Conservation (phyloP, 2,113 vertebrate genomes). For the Gymnobelideus leadbeateri region DNA sequence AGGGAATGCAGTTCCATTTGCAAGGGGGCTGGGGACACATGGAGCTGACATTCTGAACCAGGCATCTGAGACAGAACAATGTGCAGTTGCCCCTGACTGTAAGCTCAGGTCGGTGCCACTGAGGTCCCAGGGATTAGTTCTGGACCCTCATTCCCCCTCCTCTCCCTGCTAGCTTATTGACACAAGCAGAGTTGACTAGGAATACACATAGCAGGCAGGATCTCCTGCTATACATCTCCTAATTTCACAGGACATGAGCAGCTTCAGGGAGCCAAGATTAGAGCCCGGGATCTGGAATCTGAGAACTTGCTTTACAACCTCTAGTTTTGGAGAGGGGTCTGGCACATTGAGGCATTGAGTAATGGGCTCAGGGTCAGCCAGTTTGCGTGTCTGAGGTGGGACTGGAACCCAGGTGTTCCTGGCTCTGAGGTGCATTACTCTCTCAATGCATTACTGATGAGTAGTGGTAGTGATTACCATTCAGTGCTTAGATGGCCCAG, state of each 20-base stretch:
- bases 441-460: neutral
- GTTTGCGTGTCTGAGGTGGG: neutral
- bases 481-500: too few species aligned
- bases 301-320: neutral
- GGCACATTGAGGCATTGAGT: neutral
- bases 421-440: neutral
- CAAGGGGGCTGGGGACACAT: neutral
- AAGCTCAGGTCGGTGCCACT: neutral
- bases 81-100: fast-evolving
- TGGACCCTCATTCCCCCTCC: neutral
- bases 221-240: neutral
- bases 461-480: neutral
- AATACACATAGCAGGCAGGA: neutral
- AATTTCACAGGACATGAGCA: neutral
- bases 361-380: too few species aligned
- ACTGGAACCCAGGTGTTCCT: neutral
- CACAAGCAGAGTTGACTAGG: neutral
- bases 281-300: neutral
- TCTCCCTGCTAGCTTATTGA: neutral
- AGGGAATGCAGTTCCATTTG: neutral
- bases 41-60: neutral
- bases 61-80: neutral
- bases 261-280: neutral
- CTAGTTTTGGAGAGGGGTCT: neutral
- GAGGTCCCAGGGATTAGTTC: neutral